Conservation (phyloP, 2,797 vertebrate genomes). For the Protosalanx chinensis region DNA sequence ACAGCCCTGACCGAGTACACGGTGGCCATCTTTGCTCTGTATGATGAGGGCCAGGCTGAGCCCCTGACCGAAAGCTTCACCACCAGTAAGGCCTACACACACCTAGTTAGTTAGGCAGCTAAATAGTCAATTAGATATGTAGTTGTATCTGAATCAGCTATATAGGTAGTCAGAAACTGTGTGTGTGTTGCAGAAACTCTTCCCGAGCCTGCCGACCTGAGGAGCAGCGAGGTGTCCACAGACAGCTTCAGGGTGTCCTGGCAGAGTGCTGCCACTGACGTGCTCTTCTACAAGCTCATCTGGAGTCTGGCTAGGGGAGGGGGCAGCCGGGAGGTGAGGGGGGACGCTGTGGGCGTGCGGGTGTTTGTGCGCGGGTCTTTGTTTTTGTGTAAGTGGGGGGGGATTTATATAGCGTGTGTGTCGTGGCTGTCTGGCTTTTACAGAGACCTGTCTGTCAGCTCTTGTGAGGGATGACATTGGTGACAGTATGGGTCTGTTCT, state of each 20-base stretch:
- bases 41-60: slow-evolving; percentile 87
- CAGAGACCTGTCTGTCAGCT: too few relatives aligned
- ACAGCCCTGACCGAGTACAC: slow-evolving; percentile 87
- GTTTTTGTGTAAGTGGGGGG: too few relatives aligned
- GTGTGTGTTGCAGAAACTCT: slow-evolving; percentile 71
- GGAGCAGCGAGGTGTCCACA: slow-evolving; percentile 76
- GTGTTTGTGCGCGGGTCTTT: too few relatives aligned
- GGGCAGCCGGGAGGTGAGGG: slow-evolving; percentile 77
- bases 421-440: too few relatives aligned
- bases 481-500: background rate
- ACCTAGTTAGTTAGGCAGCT: background rate
- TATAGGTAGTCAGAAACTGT: background rate
- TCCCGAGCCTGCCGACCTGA: slow-evolving; percentile 78
- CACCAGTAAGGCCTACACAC: slow-evolving; percentile 74
- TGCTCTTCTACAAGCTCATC: slow-evolving; percentile 81
- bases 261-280: slow-evolving; percentile 79
- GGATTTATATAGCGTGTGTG: too few relatives aligned
- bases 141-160: background rate
- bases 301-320: slow-evolving; percentile 82
- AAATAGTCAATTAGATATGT: background rate
- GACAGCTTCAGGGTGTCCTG: slow-evolving; percentile 86
- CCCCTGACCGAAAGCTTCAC: slow-evolving; percentile 85
- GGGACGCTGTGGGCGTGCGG: background rate
- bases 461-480: too few relatives aligned
- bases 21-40: slow-evolving; percentile 84